Evolutionary conservation across 2,888 invertebrate genomes (phyloP), one percentile per base, ranked within the genome.

Genomic region (Tiliacea citrago): DNA sequence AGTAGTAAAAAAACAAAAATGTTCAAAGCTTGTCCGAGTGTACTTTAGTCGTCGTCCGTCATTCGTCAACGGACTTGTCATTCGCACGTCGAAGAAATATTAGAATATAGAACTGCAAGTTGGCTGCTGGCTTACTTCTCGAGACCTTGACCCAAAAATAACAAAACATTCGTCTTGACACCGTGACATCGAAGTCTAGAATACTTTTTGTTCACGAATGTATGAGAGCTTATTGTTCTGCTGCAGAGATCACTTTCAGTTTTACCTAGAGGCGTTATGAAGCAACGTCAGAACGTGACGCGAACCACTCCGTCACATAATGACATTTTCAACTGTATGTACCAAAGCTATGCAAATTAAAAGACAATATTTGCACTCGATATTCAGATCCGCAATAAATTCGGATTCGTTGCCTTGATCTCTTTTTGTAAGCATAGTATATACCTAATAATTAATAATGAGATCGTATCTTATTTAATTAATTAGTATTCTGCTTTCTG

Each of bases 71-170:
- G 53, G 60, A 74, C 62, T 70, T 82, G 81, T 87, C 82, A 68
- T 71, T 81, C 78, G 65, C 76, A 81, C 83, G 68, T 76, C 79
- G 81, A 84, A 77, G 68, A 74, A 75, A 76, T 83, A 83, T 82
- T 79, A 70, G 79, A 81, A 83, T 81, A 86, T 86, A 84, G 83
- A 84, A 84, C 83, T 86, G 86, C 83, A 80, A 82, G 82, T 90
- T 91, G 91, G 91, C 91, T 87, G 79, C 90, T 91, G 90, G 90
- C 91, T 88, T 83, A 84, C 86, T 80, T 82, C 82, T 77, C 39
- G 68, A 86, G 92, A 86, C 95, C 95, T 94, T 95, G 95, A 95
- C 95, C 95, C 89, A 94, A 94, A 94, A 94, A 94, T 94, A 93
- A 91, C 91, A 90, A 91, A 92, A 91, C 93, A 92, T 90, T 91